Conservation (phyloP, 2,113 vertebrate species). For the mouse (Mus musculus) region GRCm39 chr6:104793001-104793500, state of each 20-base stretch:
- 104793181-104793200: background rate
- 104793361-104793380: background rate
- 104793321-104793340: background rate
- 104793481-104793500: background rate
- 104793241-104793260: no score
- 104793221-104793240: background rate
- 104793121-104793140: no score
- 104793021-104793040: background rate
- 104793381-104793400: background rate
- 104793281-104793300: no score
- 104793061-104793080: no score
- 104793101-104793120: no score
- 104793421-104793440: background rate
- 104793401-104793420: background rate
- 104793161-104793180: no score
- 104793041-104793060: no score
- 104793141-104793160: no score
- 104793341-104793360: background rate
- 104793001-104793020: background rate
- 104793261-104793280: no score
- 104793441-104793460: slow-evolving; percentile 17
- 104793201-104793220: background rate
- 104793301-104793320: background rate
- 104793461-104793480: slow-evolving; percentile 18
- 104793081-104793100: no score